Conservation (phyloP, 1,140 invertebrate species). For the Caenorhabditis briggsae region DNA sequence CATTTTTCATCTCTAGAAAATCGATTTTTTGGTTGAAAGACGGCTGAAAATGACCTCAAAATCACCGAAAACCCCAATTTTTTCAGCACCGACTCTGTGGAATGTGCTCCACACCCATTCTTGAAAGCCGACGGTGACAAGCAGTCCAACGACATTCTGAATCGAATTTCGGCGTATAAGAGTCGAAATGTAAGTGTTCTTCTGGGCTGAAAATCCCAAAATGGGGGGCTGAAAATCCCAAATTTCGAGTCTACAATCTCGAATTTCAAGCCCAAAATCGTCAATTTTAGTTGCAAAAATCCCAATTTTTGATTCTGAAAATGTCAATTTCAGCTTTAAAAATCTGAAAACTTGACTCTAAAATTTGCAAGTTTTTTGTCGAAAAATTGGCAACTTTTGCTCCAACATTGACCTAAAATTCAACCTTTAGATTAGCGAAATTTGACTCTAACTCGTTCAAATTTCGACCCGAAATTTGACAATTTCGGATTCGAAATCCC, state of each 20-base stretch:
- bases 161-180: constrained; percentile 54
- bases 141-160: constrained; percentile 55
- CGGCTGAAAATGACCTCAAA: neutral
- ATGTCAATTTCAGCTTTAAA: too few relatives aligned
- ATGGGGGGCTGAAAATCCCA: too few relatives aligned
- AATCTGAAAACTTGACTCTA: too few relatives aligned
- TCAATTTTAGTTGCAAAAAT: neutral
- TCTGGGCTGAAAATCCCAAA: neutral
- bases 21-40: neutral
- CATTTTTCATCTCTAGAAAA: constrained; percentile 2
- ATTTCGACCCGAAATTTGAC: too few relatives aligned
- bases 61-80: neutral
- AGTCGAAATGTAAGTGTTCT: constrained; percentile 54
- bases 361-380: too few relatives aligned
- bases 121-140: constrained; percentile 58
- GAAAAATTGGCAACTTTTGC: too few relatives aligned
- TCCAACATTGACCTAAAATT: too few relatives aligned
- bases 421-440: too few relatives aligned
- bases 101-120: constrained; percentile 70
- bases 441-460: too few relatives aligned
- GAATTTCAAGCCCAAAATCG: too few relatives aligned
- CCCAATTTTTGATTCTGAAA: neutral
- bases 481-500: too few relatives aligned
- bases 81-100: constrained; percentile 47
- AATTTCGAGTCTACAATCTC: too few relatives aligned